Base-by-base conservation (phyloP, 2,888 invertebrate genomes). In the Plebejus melissa region DNA sequence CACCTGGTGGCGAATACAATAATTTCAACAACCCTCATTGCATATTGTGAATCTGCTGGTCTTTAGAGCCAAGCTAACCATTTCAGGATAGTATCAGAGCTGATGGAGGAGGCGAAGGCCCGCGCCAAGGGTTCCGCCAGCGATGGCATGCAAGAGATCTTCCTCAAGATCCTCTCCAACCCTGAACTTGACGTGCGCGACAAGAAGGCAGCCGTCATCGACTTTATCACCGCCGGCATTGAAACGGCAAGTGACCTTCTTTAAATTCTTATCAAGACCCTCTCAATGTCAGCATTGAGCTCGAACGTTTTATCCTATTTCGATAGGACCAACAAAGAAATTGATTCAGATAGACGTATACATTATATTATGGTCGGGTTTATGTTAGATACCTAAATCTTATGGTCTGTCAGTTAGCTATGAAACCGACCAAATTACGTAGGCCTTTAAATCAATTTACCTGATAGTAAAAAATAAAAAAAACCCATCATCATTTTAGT, bases 151-250 rank as follows among this genome's bases (percentile, higher is more conserved):
- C 95, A 95, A 78, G 96, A 96, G 81, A 96, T 98, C 74, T 97
- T 97, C 83, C 94, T 96, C 76, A 96, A 96, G 76, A 96, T 98
- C 77, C 89, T 98, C 71, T 94, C 95, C 65, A 95, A 96, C 71
- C 95, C 95, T 46, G 94, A 95, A 77, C 90, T 97, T 70, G 97
- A 97, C 82, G 95, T 96, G 82, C 93, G 96, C 74, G 98, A 98
- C 84, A 97, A 97, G 87, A 97, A 96, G 83, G 96, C 97, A 0
- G 97, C 97, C 0, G 95, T 97, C 75, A 96, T 98, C 70, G 98
- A 98, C 88, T 97, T 98, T 82, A 96, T 98, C 81, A 96, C 97
- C 7, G 97, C 97, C 57, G 97, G 97, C 72, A 97, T 98, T 83
- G 97, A 97, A 87, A 97, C 98, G 84, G 96, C 97, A 86, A 90